Conservation (phyloP, 2,113 vertebrate genomes). For the Zosterops borbonicus region DNA sequence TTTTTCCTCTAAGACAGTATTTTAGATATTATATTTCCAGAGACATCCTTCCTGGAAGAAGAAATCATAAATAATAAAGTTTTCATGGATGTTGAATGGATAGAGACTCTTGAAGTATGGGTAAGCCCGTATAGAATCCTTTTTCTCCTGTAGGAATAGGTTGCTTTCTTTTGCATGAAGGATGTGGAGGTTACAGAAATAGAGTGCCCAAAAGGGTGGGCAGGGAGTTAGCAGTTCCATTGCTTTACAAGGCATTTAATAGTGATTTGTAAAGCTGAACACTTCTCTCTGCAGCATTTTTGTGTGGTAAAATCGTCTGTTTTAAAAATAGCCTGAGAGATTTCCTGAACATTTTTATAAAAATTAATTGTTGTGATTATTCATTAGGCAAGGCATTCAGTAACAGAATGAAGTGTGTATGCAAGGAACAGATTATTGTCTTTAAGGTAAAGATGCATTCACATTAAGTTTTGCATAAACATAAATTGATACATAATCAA, state of each 20-base stretch:
- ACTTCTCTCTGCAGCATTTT: background rate
- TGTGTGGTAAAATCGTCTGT: background rate
- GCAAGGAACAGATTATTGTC: slow-evolving; percentile 38
- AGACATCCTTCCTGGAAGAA: background rate
- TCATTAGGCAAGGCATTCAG: background rate
- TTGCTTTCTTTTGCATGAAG: background rate
- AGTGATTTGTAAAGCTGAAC: background rate
- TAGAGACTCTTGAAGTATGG: background rate
- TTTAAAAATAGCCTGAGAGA: slow-evolving; percentile 21
- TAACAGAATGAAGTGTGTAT: background rate
- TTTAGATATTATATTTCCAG: background rate
- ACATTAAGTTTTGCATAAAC: slow-evolving; percentile 34
- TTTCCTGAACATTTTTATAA: background rate
- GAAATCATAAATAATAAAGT: background rate
- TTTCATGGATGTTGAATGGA: background rate
- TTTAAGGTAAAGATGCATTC: slow-evolving; percentile 39
- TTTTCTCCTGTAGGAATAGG: background rate
- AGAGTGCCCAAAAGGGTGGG: background rate
- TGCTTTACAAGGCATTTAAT: background rate
- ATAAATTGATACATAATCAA: slow-evolving; percentile 31
- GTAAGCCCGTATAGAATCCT: background rate
- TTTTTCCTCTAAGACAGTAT: background rate
- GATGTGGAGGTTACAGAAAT: background rate
- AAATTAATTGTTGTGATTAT: slow-evolving; percentile 43
- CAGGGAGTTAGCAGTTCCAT: background rate